phyloP scores from a whole-genome alignment of 2,888 invertebrate genomes.

The Incurvaria masculella region DNA sequence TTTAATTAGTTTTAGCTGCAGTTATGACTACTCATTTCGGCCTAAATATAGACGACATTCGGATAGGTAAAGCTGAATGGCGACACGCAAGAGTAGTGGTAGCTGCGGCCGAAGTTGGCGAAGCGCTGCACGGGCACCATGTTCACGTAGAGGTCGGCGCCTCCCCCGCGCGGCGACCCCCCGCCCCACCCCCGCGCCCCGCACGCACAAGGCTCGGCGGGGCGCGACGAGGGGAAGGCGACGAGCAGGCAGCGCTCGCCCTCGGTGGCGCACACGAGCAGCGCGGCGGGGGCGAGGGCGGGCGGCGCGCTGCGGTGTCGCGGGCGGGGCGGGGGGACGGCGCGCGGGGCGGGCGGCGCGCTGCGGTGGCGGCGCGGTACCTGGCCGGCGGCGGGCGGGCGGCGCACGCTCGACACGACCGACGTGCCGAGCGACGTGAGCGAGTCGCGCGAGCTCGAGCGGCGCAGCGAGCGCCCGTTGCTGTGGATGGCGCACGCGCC shows the following conservation, averaged over 20 bases:
- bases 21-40: no score
- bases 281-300: slow-evolving; percentile 41
- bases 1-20: slow-evolving; percentile 13
- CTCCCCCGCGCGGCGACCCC: slow-evolving; percentile 25
- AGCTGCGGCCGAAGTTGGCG: slow-evolving; percentile 51
- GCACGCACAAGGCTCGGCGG: slow-evolving; percentile 43
- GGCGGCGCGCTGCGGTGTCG: slow-evolving; percentile 18
- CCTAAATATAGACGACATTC: slow-evolving; percentile 48
- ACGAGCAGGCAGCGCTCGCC: slow-evolving; percentile 45
- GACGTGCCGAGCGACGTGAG: slow-evolving; percentile 65
- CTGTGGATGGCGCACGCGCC: slow-evolving; percentile 62
- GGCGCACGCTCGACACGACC: slow-evolving; percentile 50
- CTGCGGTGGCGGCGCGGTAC: slow-evolving; percentile 63
- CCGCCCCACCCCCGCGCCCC: slow-evolving; percentile 26
- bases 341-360: slow-evolving; percentile 59
- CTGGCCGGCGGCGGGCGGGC: slow-evolving; percentile 63
- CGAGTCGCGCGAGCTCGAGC: slow-evolving; percentile 85
- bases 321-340: slow-evolving; percentile 32
- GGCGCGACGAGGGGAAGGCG: slow-evolving; percentile 42
- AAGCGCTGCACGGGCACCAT: slow-evolving; percentile 51
- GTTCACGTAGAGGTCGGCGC: slow-evolving; percentile 42
- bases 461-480: slow-evolving; percentile 56
- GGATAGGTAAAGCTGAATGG: slow-evolving; percentile 51
- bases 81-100: slow-evolving; percentile 54
- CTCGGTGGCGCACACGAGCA: slow-evolving; percentile 43